A percentile compares a stretch with the other conserved stretches of the same genome.
These are phyloP conservation scores for Iphiclides podalirius DNA, from an alignment of 2,888 invertebrate species.

Conservation along the genomic window DNA sequence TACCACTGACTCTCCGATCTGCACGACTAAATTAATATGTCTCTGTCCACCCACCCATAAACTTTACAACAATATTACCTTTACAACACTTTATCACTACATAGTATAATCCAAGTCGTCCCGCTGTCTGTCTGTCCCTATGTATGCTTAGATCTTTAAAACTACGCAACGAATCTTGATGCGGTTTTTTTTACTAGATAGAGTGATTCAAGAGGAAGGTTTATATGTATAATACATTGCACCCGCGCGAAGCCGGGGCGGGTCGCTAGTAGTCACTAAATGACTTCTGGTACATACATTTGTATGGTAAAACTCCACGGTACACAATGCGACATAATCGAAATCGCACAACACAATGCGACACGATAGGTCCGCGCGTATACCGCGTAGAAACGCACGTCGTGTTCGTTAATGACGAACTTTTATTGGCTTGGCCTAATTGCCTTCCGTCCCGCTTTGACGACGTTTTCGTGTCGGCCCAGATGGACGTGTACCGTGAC, in stretches of 20 bases:
- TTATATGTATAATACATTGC: too few relatives aligned
- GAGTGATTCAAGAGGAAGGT: too few relatives aligned
- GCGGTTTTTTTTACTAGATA: too few relatives aligned
- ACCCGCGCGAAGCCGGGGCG: too few relatives aligned
- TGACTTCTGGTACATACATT: too few relatives aligned
- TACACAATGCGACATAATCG: conserved; percentile 8
- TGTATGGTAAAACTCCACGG: too few relatives aligned
- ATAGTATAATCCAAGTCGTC: too few relatives aligned
- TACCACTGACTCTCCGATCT: conserved; percentile 27
- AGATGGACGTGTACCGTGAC: conserved; percentile 41
- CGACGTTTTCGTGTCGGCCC: conserved; percentile 57
- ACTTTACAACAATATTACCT: background rate
- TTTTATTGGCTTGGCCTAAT: conserved; percentile 72
- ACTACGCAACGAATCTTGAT: too few relatives aligned
- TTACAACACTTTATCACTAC: too few relatives aligned
- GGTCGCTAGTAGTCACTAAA: too few relatives aligned
- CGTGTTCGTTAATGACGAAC: conserved; percentile 52
- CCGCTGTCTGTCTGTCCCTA: too few relatives aligned
- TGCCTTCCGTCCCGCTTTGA: conserved; percentile 62
- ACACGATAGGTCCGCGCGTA: conserved; percentile 29
- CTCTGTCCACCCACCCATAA: background rate
- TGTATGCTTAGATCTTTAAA: too few relatives aligned
- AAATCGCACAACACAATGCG: conserved; percentile 21
- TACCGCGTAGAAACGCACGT: conserved; percentile 45
- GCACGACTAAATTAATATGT: conserved; percentile 5